Percentiles rank a stretch among this genome's conserved stretches.
phyloP scores from a whole-genome alignment of 2,888 invertebrate genomes.

The Papilio demoleus region DNA sequence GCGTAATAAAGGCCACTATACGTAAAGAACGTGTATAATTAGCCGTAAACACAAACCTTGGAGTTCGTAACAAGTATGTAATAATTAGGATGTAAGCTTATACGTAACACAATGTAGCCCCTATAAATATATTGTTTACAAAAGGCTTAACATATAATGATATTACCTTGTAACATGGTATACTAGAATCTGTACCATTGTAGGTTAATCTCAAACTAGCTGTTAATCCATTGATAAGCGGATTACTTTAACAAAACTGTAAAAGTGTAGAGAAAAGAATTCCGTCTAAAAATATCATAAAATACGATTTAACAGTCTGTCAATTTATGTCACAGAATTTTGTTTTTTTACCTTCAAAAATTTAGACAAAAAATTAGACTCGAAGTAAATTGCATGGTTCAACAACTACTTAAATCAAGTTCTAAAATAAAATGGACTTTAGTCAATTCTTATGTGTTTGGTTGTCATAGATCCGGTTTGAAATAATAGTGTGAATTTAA shows the following conservation, averaged over 20 bases:
- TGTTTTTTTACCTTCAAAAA: no score
- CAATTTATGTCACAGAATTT: neutral
- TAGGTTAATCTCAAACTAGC: slow-evolving; percentile 35
- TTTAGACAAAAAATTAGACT: neutral
- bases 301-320: neutral
- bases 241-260: slow-evolving; percentile 37
- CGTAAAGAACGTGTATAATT: slow-evolving; percentile 25
- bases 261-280: slow-evolving; percentile 37
- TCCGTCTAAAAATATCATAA: slow-evolving; percentile 13
- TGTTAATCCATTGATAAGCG: slow-evolving; percentile 31
- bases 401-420: neutral
- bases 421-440: neutral
- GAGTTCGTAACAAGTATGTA: slow-evolving; percentile 17
- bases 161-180: slow-evolving; percentile 24
- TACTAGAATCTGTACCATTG: slow-evolving; percentile 33
- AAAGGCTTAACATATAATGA: slow-evolving; percentile 19
- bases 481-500: neutral
- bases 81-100: slow-evolving; percentile 16
- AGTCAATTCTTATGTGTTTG: neutral
- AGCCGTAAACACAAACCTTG: slow-evolving; percentile 23
- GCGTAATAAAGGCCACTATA: slow-evolving; percentile 30
- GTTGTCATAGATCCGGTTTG: neutral
- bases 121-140: slow-evolving; percentile 25
- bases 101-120: slow-evolving; percentile 11
- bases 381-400: neutral